Conservation (phyloP, 2,797 vertebrate species). For the Stomatorhinus walkeri region DNA sequence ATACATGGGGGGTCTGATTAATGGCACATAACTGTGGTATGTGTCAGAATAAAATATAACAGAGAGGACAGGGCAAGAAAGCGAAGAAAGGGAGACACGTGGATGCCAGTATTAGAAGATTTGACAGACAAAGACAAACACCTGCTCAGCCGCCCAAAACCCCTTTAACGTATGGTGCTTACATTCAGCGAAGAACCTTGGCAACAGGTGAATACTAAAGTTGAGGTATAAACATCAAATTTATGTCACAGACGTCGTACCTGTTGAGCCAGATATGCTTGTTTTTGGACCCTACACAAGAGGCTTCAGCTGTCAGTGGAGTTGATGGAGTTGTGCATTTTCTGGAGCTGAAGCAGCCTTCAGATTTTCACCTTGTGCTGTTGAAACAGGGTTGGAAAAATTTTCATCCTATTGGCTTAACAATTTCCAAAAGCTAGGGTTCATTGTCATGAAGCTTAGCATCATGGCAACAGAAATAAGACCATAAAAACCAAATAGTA, state of each 20-base stretch:
- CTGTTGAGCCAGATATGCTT: not conserved
- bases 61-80: constrained; percentile 11
- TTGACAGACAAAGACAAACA: constrained; percentile 21
- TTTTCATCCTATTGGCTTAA: constrained; percentile 11
- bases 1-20: constrained; percentile 51
- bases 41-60: constrained; percentile 38
- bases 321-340: not conserved
- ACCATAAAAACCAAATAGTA: constrained; percentile 24
- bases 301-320: not conserved
- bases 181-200: not conserved
- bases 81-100: not conserved
- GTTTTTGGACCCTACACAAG: not conserved
- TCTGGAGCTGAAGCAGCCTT: not conserved
- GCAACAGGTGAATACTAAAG: not conserved
- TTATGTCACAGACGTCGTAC: not conserved
- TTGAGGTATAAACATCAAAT: not conserved
- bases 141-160: not conserved
- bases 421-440: constrained; percentile 15
- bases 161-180: not conserved
- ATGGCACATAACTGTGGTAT: constrained; percentile 44
- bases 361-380: not conserved
- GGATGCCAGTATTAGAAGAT: constrained; percentile 11
- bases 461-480: constrained; percentile 22
- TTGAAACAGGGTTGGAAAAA: not conserved
- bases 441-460: constrained; percentile 26